phyloP scores from a whole-genome alignment of 2,113 vertebrate genomes.

The Isurus oxyrinchus region DNA sequence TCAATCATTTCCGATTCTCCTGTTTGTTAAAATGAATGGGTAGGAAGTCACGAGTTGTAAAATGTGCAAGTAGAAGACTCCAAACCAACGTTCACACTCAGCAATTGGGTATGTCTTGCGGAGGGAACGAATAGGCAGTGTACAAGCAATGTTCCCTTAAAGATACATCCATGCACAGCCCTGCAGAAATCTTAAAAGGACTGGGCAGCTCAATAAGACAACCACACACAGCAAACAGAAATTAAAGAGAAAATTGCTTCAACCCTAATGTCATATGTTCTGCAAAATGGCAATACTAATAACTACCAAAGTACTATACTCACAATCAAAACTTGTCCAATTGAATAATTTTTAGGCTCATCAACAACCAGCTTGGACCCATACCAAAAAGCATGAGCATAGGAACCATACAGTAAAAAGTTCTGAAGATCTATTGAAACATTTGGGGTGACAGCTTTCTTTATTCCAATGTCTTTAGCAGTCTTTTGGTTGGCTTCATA shows the following conservation, averaged over 20 bases:
- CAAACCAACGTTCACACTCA: no score
- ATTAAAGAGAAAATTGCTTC: not conserved
- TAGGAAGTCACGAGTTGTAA: not conserved
- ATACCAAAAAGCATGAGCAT: slow-evolving; percentile 76
- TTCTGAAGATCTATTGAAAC: slow-evolving; percentile 60
- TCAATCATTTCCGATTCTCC: not conserved
- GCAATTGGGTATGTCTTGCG: no score
- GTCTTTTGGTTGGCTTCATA: slow-evolving; percentile 52
- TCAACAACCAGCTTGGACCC: slow-evolving; percentile 67
- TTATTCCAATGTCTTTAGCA: slow-evolving; percentile 64
- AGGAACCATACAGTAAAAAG: slow-evolving; percentile 64
- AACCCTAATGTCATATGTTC: not conserved
- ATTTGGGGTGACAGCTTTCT: slow-evolving; percentile 64
- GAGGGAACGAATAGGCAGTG: no score
- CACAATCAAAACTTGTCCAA: slow-evolving; percentile 67
- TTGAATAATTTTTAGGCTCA: slow-evolving; percentile 56
- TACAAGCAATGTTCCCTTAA: not conserved
- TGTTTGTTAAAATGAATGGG: not conserved
- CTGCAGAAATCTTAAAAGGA: not conserved
- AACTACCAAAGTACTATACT: slow-evolving; percentile 46
- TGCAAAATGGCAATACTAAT: not conserved
- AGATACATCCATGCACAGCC: not conserved
- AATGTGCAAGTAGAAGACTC: not conserved
- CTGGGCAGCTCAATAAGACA: not conserved
- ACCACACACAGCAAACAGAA: not conserved